Evolutionary conservation across 30 jellyfish, hydroid and myxozoan genomes (phyloP).

Genomic region (Cassiopea xamachana): DNA sequence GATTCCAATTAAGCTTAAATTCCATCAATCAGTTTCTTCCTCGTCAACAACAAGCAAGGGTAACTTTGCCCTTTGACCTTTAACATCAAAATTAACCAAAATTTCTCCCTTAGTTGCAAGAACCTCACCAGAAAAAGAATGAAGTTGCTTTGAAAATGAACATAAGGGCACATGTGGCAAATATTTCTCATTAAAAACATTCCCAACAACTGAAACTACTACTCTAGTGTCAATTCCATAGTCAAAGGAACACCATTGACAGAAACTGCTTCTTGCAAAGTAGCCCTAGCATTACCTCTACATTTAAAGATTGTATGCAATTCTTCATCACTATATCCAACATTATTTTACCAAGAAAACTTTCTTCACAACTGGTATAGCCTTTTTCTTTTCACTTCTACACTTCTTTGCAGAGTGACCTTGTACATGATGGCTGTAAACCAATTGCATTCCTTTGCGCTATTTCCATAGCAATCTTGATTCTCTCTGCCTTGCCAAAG

Average conservation of each 20-base stretch:
- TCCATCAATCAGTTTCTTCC: conserved; percentile 30
- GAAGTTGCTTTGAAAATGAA: conserved; percentile 27
- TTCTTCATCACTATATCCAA: conserved; percentile 13
- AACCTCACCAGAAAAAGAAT: conserved; percentile 44
- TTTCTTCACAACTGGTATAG: conserved; percentile 35
- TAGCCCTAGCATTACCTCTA: neutral
- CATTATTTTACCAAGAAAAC: conserved; percentile 18
- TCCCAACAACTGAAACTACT: conserved; percentile 25
- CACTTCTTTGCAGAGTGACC: conserved; percentile 9
- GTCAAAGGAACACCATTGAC: conserved; percentile 36
- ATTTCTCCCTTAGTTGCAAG: conserved; percentile 47
- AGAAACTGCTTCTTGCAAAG: conserved; percentile 22
- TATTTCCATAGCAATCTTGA: conserved; percentile 41
- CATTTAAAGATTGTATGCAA: neutral
- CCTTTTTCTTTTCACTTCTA: neutral
- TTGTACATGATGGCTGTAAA: conserved; percentile 1
- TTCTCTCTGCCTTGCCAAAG: conserved; percentile 51
- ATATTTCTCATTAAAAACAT: conserved; percentile 8
- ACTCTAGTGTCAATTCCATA: conserved; percentile 66
- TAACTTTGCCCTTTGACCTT: conserved; percentile 40
- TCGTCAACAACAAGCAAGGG: conserved; percentile 40
- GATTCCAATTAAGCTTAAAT: conserved; percentile 42
- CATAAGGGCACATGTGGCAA: conserved; percentile 35
- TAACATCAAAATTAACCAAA: conserved; percentile 34
- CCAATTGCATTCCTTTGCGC: conserved; percentile 32